phyloP scores from a whole-genome alignment of 2,113 vertebrate species.

The Oncorhynchus masou region DNA sequence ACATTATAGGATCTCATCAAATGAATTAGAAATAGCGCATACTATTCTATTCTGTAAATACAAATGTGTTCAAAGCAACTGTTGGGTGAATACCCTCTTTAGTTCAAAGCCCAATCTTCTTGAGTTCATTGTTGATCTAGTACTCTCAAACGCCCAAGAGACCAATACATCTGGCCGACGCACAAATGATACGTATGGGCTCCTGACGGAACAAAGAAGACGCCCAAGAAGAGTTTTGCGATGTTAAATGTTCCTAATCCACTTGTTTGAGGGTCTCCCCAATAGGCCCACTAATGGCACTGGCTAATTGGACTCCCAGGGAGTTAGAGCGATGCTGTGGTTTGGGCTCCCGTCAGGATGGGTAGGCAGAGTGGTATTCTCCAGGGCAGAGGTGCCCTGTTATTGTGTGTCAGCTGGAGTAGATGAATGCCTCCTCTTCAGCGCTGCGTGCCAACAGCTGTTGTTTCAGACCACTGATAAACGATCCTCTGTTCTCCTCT shows the following conservation, averaged over 20 bases:
- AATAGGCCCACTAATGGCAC: conserved; percentile 22
- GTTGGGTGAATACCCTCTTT: no score
- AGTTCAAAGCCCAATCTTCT: no score
- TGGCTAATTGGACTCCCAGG: conserved; percentile 49
- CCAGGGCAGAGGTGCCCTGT: conserved; percentile 30
- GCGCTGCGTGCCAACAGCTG: conserved; percentile 33
- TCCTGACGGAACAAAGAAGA: background rate
- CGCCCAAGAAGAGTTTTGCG: no score
- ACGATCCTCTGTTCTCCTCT: conserved; percentile 18
- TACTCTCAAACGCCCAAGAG: background rate
- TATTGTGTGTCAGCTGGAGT: conserved; percentile 38
- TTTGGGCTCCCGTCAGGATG: conserved; percentile 31
- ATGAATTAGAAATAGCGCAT: background rate
- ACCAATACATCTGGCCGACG: background rate
- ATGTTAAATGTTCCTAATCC: background rate
- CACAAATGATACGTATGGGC: conserved; percentile 10
- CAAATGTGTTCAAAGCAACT: no score
- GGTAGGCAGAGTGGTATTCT: conserved; percentile 36
- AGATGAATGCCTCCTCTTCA: conserved; percentile 55
- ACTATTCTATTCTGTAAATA: no score
- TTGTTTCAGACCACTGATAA: conserved; percentile 55
- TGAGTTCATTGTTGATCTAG: no score
- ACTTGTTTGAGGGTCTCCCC: conserved; percentile 23
- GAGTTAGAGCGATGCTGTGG: conserved; percentile 29
- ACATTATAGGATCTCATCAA: background rate